Evolutionary conservation across 1,140 invertebrate species (phyloP).

Genomic region (Daktulosphaira vitifoliae): DNA sequence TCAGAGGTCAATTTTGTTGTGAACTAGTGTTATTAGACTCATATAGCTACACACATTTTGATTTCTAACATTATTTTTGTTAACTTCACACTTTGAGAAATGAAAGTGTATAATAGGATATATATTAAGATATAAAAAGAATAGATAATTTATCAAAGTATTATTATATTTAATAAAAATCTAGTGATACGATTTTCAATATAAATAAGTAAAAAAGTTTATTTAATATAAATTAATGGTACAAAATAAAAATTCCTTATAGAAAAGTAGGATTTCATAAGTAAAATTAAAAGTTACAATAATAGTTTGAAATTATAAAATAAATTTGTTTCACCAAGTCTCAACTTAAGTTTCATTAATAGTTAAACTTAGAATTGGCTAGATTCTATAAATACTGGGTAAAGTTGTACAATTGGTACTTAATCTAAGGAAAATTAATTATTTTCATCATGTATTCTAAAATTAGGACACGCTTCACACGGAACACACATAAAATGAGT

Average conservation of each 20-base stretch:
- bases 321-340: conserved; percentile 7
- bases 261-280: not conserved
- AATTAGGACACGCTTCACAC: conserved; percentile 22
- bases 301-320: conserved; percentile 16
- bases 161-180: no score
- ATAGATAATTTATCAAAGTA: no score
- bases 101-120: no score
- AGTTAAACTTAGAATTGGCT: conserved; percentile 13
- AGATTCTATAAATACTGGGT: conserved; percentile 26
- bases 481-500: conserved; percentile 25
- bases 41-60: no score
- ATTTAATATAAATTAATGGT: conserved; percentile 26
- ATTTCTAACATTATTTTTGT: no score
- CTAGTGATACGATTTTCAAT: conserved; percentile 20
- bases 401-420: conserved; percentile 23
- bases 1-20: no score
- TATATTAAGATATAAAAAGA: no score
- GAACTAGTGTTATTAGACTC: no score
- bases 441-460: conserved; percentile 23
- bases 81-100: no score
- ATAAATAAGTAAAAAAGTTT: conserved; percentile 30
- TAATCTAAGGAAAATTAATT: conserved; percentile 24
- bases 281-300: conserved; percentile 12
- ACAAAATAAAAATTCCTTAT: conserved; percentile 25
- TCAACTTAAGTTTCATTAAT: conserved; percentile 17